phyloP scores from a whole-genome alignment of 2,113 vertebrate genomes.

The Cygnus atratus region DNA sequence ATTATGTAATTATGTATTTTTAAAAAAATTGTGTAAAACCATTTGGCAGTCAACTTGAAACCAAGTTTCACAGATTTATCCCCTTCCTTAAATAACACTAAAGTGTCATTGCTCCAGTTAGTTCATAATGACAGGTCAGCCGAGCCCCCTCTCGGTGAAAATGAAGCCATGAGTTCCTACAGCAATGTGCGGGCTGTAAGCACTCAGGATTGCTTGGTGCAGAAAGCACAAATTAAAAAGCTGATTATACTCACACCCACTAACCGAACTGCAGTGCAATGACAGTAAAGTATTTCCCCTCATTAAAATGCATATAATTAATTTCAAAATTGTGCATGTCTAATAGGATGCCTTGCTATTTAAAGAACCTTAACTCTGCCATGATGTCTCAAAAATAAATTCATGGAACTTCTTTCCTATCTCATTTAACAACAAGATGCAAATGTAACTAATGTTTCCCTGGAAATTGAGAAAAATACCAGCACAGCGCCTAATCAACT shows the following conservation, averaged over 20 bases:
- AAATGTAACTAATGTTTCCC: conserved; percentile 50
- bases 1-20: too few relatives aligned
- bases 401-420: conserved; percentile 6
- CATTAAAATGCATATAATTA: conserved; percentile 50
- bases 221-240: background rate
- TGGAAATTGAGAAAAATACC: conserved; percentile 44
- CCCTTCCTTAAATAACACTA: background rate
- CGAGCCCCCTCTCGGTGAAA: background rate
- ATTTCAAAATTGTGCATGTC: conserved; percentile 19
- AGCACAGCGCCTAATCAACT: conserved; percentile 15
- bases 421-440: conserved; percentile 44
- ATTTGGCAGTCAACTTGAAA: background rate
- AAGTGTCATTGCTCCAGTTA: background rate
- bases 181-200: background rate
- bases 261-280: background rate
- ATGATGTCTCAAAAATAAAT: conserved; percentile 55
- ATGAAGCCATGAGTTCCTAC: background rate
- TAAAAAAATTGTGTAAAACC: background rate
- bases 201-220: background rate
- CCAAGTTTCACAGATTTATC: background rate
- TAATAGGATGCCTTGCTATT: conserved; percentile 46
- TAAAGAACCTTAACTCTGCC: conserved; percentile 12
- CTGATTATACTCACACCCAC: conserved; percentile 7
- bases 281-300: conserved; percentile 6
- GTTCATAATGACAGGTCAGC: background rate